Evolutionary conservation across 2,888 invertebrate species (phyloP).

Genomic region (Zhuqinia jingwanae): DNA sequence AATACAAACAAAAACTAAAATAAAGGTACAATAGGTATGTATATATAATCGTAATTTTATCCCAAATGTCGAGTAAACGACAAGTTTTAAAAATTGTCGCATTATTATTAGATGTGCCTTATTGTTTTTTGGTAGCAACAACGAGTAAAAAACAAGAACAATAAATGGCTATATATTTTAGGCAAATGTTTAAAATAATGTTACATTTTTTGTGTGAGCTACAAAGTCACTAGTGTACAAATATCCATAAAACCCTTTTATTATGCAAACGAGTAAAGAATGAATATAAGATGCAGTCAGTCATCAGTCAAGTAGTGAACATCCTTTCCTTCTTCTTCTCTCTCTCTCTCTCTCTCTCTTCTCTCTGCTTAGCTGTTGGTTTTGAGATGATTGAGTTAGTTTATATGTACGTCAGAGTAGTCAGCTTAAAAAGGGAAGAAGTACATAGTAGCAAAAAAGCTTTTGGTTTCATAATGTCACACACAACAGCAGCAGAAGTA

Average conservation of each 20-base stretch:
- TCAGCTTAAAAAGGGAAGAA: not conserved
- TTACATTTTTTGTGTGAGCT: not conserved
- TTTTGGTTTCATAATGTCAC: slow-evolving; percentile 48
- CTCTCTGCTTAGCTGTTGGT: too few species aligned
- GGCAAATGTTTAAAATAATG: not conserved
- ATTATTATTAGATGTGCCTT: slow-evolving; percentile 35
- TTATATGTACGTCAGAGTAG: not conserved
- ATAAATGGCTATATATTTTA: too few species aligned
- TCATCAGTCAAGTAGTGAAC: not conserved
- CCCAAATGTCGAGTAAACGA: slow-evolving; percentile 41
- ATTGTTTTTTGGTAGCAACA: slow-evolving; percentile 1
- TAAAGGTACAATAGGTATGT: not conserved
- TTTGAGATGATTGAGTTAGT: slow-evolving; percentile 2
- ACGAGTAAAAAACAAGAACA: slow-evolving; percentile 17
- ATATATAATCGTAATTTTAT: not conserved
- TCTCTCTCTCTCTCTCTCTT: not conserved
- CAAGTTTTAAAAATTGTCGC: slow-evolving; percentile 43
- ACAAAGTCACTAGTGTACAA: slow-evolving; percentile 5
- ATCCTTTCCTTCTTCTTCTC: too few species aligned
- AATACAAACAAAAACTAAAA: too few species aligned
- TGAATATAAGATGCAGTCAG: not conserved
- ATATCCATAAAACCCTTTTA: slow-evolving; percentile 14
- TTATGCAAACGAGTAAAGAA: slow-evolving; percentile 29
- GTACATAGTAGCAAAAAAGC: not conserved
- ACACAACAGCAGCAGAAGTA: not conserved